Evolutionary conservation across 2,888 invertebrate genomes (phyloP), one percentile per base, ranked within the genome.

Genomic region (Ariolimax columbianus): DNA sequence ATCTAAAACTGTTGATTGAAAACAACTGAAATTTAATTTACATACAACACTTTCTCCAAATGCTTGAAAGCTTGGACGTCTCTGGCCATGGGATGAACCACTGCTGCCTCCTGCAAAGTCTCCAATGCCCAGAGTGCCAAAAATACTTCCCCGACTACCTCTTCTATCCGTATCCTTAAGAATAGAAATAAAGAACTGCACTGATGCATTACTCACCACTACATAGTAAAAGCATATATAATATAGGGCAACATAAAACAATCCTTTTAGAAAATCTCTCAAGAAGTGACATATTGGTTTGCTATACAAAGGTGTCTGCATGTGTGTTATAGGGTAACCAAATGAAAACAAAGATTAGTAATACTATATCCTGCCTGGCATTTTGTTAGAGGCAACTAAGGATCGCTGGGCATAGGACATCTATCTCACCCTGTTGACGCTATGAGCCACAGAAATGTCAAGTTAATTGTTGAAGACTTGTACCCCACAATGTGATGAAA

Each of bases 11-110:
- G 17, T 4, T 17, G 23, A 26, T 59, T 30, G 14, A 1, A 63
- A 63, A 63, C 63, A 63, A 70, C 11, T 36, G 17, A 38, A 36
- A 36, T 19, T 23, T 30, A 17, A 51, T 33, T 19, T 59, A 87
- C 89, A 73, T 89, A 93, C 93, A 88, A 93, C 92, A 87, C 92
- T 93, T 86, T 93, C 93, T n/a, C 93, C 93, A 86, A 93, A 90
- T 43, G 92, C 92, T 86, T 93, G 93, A 86, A 93, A 93, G 85
- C 93, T 93, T 26, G 92, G 92, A 77, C 93, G 85, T 80, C 93
- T 87, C 79, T 90, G 91, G 40, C 83, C 78, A 26, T 86, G 85
- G 38, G 83, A 72, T 30, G 73, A 51, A 7, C 72, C 75, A 86
- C 89, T 36, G 86, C 87, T 73, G 19, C 77, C 82, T 17, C 82